phyloP scores from a whole-genome alignment of 1,140 invertebrate species.

The Daktulosphaira vitifoliae region DNA sequence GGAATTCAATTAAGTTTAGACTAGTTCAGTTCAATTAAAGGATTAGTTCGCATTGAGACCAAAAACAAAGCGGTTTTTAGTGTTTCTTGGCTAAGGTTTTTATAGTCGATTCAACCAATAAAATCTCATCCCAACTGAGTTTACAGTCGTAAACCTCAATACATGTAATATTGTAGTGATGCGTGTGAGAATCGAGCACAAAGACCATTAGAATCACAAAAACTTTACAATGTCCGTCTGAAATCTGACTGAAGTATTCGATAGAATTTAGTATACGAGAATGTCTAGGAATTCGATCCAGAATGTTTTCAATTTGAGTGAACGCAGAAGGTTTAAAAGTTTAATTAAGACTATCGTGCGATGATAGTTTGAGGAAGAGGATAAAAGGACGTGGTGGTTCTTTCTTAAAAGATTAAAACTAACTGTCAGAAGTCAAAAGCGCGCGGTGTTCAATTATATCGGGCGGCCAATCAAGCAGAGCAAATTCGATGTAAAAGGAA shows the following conservation, averaged over 20 bases:
- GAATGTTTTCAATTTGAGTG: conserved; percentile 17
- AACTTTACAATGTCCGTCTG: too few relatives aligned
- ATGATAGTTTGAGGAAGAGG: background rate
- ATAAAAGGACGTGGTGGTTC: conserved; percentile 5
- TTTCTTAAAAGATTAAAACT: conserved; percentile 16
- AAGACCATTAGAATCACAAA: too few relatives aligned
- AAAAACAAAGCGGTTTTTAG: background rate
- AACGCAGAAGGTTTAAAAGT: conserved; percentile 15
- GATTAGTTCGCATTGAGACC: conserved; percentile 9
- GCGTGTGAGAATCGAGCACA: too few relatives aligned
- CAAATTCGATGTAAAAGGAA: conserved; percentile 21
- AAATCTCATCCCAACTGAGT: too few relatives aligned
- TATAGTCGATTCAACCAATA: conserved; percentile 2
- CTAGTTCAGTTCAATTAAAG: conserved; percentile 8
- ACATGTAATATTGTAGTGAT: too few relatives aligned
- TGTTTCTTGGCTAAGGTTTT: conserved; percentile 6
- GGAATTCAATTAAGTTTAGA: conserved; percentile 19
- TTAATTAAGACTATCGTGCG: conserved; percentile 22
- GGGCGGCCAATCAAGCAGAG: conserved; percentile 13
- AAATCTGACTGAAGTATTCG: too few relatives aligned
- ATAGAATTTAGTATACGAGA: too few relatives aligned
- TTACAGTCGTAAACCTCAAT: too few relatives aligned
- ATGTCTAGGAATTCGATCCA: conserved; percentile 1
- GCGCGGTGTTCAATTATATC: conserved; percentile 11
- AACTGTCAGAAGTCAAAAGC: conserved; percentile 21